Evolutionary conservation across 1,140 invertebrate species (phyloP).

Genomic region (Psilanteris sp.): DNA sequence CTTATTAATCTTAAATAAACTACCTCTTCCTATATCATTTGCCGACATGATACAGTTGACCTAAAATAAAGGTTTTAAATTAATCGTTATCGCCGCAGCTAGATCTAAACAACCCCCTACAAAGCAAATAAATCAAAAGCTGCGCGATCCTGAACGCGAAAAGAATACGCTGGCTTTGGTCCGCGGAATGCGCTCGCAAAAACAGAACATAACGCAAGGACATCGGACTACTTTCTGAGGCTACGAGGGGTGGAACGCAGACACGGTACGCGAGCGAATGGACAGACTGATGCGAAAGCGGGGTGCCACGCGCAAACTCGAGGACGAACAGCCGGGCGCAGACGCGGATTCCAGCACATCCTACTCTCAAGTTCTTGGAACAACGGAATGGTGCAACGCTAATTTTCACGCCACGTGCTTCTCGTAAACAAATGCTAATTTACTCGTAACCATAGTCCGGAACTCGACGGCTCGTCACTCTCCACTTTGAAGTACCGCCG

Average conservation of each 20-base stretch:
- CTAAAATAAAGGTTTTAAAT: conserved; percentile 38
- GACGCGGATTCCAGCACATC: conserved; percentile 55
- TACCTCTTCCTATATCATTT: conserved; percentile 12
- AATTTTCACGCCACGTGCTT: conserved; percentile 67
- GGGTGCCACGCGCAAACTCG: conserved; percentile 40
- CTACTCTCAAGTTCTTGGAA: conserved; percentile 33
- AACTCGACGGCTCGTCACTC: conserved; percentile 14
- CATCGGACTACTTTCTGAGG: conserved; percentile 49
- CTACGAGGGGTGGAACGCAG: conserved; percentile 59
- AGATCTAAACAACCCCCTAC: conserved; percentile 39
- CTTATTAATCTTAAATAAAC: conserved; percentile 16
- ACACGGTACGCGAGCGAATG: conserved; percentile 35
- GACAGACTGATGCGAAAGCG: conserved; percentile 20
- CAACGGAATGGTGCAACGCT: conserved; percentile 36
- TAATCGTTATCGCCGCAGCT: conserved; percentile 33
- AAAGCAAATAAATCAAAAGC: conserved; percentile 33
- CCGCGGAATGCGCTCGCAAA: conserved; percentile 27
- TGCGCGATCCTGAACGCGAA: not conserved
- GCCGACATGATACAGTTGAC: conserved; percentile 10
- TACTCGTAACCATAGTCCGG: conserved; percentile 10
- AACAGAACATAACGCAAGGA: conserved; percentile 29
- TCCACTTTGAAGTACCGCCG: not conserved
- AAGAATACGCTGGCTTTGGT: conserved; percentile 15
- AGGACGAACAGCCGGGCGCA: conserved; percentile 7
- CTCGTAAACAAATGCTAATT: conserved; percentile 69